Conservation (phyloP, 2,888 invertebrate species). For the Pilophorus perplexus region DNA sequence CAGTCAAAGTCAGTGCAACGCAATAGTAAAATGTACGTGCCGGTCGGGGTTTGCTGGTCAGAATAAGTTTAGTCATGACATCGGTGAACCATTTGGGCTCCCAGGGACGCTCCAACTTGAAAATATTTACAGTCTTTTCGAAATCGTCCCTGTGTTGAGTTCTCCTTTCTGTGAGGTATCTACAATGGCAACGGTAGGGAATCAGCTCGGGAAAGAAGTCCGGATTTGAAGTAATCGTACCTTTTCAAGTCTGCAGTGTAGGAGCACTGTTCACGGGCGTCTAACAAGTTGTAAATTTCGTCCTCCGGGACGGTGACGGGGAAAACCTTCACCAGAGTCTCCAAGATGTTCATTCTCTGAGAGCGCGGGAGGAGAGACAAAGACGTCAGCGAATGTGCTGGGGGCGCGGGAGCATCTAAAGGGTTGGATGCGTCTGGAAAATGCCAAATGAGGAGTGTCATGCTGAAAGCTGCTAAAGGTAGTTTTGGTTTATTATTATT, state of each 20-base stretch:
- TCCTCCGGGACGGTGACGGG: neutral
- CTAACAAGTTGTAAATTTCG: neutral
- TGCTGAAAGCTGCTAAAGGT: no score
- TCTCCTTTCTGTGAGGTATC: constrained; percentile 4
- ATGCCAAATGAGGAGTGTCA: no score
- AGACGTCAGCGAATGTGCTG: neutral
- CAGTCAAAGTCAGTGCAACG: no score
- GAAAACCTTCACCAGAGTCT: neutral
- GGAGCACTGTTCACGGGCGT: neutral
- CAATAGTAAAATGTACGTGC: neutral
- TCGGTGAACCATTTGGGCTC: constrained; percentile 6
- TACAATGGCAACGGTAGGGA: no score
- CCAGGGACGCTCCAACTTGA: constrained; percentile 1
- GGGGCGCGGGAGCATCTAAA: no score
- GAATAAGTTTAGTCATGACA: neutral
- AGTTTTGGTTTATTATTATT: no score
- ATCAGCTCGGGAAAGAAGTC: no score
- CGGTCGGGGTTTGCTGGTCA: neutral
- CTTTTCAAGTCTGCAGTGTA: neutral
- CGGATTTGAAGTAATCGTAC: no score
- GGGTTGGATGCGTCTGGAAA: no score
- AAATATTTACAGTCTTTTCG: neutral
- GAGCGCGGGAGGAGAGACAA: neutral
- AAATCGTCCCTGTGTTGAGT: neutral
- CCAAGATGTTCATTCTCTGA: neutral